These are phyloP conservation scores for Oithona nana DNA, from an alignment of 2,888 invertebrate species.

Conservation along the genomic window DNA sequence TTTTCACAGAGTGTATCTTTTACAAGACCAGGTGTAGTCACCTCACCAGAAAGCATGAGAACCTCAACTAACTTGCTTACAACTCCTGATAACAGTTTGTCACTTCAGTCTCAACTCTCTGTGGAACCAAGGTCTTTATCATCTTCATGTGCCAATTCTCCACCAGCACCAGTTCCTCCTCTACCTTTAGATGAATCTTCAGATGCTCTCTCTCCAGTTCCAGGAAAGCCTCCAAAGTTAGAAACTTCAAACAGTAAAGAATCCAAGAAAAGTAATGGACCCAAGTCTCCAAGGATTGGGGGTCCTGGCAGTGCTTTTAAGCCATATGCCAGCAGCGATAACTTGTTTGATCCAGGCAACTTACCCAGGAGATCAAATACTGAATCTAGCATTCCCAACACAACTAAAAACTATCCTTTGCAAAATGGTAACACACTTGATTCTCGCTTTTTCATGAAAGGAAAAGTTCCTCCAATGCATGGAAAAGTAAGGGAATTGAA, in stretches of 20 bases:
- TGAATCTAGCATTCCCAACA: neutral
- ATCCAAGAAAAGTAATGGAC: neutral
- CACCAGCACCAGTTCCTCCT: slow-evolving; percentile 10
- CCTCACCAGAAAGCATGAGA: slow-evolving; percentile 14
- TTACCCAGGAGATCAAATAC: neutral
- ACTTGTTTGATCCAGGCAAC: slow-evolving; percentile 5
- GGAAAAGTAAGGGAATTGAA: slow-evolving; percentile 8
- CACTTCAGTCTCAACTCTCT: slow-evolving; percentile 10
- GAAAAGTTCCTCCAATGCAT: neutral
- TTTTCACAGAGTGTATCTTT: neutral
- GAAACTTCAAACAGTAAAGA: slow-evolving; percentile 5
- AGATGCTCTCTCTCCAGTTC: neutral
- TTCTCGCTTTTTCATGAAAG: neutral
- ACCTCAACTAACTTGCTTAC: slow-evolving; percentile 14
- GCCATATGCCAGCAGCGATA: slow-evolving; percentile 15
- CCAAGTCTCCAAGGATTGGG: slow-evolving; percentile 5
- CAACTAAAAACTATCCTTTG: neutral
- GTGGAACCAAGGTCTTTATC: neutral
- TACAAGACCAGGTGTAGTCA: slow-evolving; percentile 9
- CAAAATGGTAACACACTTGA: neutral
- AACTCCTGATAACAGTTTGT: slow-evolving; percentile 8
- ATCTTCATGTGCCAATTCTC: neutral
- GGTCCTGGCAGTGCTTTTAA: slow-evolving; percentile 16
- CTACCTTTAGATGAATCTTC: slow-evolving; percentile 1
- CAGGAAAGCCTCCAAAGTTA: neutral